phyloP scores from a whole-genome alignment of 2,797 vertebrate species.

The Pseudocheirus occidentalis region DNA sequence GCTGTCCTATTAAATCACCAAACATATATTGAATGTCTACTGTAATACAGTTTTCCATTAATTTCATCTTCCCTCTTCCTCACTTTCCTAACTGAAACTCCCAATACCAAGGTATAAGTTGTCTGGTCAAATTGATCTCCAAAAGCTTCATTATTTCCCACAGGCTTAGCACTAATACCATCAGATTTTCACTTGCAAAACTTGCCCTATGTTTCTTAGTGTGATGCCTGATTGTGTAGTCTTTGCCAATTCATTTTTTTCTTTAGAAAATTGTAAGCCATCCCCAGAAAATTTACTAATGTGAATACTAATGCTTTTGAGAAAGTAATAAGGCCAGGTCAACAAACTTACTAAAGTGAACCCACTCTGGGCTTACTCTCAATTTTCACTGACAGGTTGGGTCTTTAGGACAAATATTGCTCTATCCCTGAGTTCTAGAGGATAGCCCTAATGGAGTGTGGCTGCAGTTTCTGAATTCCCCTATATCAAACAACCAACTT shows the following conservation, averaged over 20 bases:
- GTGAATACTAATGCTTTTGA: neutral
- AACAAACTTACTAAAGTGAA: neutral
- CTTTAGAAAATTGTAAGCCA: neutral
- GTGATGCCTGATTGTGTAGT: neutral
- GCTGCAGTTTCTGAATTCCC: neutral
- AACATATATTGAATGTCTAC: neutral
- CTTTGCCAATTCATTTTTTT: neutral
- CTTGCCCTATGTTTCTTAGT: neutral
- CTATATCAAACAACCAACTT: neutral
- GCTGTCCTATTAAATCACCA: neutral
- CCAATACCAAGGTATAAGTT: neutral
- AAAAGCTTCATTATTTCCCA: neutral
- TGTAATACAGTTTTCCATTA: conserved; percentile 15
- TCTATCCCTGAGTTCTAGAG: neutral
- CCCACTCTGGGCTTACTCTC: neutral
- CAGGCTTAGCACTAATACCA: neutral
- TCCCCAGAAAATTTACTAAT: neutral
- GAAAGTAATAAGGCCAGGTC: neutral
- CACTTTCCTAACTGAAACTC: neutral
- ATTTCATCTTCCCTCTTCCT: conserved; percentile 3
- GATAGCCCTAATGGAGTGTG: neutral
- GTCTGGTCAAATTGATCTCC: neutral
- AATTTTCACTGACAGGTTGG: neutral
- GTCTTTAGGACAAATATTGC: neutral
- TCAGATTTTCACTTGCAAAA: neutral